Conservation (phyloP, 92 coral and sea anemone species). For the Phenganax subtilis region DNA sequence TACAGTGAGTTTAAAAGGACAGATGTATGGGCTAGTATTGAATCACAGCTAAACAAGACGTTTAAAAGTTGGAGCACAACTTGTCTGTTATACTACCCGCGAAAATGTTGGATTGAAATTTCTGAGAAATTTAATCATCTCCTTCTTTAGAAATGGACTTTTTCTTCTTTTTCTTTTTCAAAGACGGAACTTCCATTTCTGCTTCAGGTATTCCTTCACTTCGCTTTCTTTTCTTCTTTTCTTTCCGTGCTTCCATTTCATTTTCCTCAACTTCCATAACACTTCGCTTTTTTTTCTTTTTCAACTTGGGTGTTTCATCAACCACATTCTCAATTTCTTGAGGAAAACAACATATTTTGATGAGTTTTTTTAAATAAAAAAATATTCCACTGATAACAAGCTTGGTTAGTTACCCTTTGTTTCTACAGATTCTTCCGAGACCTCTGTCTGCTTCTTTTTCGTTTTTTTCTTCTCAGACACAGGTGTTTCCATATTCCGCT, state of each 20-base stretch:
- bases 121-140: not conserved
- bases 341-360: not conserved
- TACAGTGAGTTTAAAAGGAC: too few relatives aligned
- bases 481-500: slow-evolving; percentile 26
- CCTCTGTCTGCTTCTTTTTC: slow-evolving; percentile 1
- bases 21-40: too few relatives aligned
- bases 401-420: slow-evolving; percentile 1
- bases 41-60: not conserved
- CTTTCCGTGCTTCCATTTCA: slow-evolving; percentile 56
- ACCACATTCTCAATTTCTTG: not conserved
- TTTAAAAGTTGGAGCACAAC: not conserved
- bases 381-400: not conserved
- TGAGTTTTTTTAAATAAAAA: not conserved
- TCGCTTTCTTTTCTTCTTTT: slow-evolving; percentile 40
- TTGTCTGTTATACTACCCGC: not conserved
- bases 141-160: slow-evolving; percentile 38
- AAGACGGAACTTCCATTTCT: slow-evolving; percentile 37
- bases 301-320: slow-evolving; percentile 41
- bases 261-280: slow-evolving; percentile 42
- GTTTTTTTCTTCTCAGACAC: slow-evolving; percentile 48
- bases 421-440: not conserved
- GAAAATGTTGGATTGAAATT: not conserved
- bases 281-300: slow-evolving; percentile 55
- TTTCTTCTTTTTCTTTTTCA: slow-evolving; percentile 63
- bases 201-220: slow-evolving; percentile 40